These are phyloP conservation scores for Acrocera orbiculus DNA, from an alignment of 2,888 invertebrate genomes.

Conservation along the genomic window DNA sequence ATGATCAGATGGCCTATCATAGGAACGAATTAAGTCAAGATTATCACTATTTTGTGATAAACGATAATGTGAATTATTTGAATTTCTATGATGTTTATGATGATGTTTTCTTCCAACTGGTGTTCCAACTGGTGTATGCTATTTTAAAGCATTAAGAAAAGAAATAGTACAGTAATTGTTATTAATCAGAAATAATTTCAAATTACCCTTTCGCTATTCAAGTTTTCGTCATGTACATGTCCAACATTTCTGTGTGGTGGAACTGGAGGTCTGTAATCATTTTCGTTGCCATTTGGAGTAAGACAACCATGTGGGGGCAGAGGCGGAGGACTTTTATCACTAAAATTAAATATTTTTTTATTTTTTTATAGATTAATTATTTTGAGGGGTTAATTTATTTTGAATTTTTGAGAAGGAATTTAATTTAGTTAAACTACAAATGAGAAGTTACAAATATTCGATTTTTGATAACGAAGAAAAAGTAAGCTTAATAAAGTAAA, in stretches of 20 bases:
- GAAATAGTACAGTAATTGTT: neutral
- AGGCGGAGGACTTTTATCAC: constrained; percentile 33
- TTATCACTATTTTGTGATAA: constrained; percentile 14
- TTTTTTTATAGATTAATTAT: neutral
- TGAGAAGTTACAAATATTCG: too few relatives aligned
- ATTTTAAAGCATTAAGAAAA: neutral
- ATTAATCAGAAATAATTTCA: neutral
- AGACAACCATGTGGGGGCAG: constrained; percentile 36
- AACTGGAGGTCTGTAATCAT: constrained; percentile 72
- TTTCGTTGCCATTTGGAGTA: constrained; percentile 33
- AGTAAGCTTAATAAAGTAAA: too few relatives aligned
- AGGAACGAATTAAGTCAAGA: constrained; percentile 14
- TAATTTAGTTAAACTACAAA: too few relatives aligned
- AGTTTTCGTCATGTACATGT: constrained; percentile 35
- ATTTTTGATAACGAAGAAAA: too few relatives aligned
- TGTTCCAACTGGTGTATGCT: constrained; percentile 3
- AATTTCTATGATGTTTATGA: constrained; percentile 22
- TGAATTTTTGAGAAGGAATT: too few relatives aligned
- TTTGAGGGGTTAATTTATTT: too few relatives aligned
- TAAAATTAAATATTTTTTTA: constrained; percentile 16
- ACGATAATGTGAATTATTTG: constrained; percentile 17
- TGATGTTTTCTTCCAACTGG: constrained; percentile 17
- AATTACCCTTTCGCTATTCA: constrained; percentile 15
- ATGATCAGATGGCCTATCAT: constrained; percentile 15
- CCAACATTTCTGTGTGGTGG: constrained; percentile 68